phyloP scores from a whole-genome alignment of 2,113 vertebrate species.

The Apistogramma diplotaenia region DNA sequence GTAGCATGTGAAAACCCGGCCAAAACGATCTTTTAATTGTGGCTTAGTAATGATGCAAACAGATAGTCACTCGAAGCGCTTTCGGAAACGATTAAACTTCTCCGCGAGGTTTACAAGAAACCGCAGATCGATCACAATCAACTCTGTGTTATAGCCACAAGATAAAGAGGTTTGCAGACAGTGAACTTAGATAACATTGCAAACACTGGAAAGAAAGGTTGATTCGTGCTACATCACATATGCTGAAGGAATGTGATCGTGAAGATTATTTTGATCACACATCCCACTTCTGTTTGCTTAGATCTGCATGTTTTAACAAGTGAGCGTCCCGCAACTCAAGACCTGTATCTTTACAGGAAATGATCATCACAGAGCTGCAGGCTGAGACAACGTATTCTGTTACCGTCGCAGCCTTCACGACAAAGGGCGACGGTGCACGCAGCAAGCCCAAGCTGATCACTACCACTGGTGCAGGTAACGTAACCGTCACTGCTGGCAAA shows the following conservation, averaged over 20 bases:
- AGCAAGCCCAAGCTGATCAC: slow-evolving; percentile 95
- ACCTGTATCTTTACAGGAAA: slow-evolving; percentile 83
- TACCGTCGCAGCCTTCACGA: slow-evolving; percentile 95
- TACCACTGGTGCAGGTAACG: slow-evolving; percentile 94
- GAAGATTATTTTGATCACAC: background rate
- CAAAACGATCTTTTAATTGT: background rate
- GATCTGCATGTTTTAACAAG: slow-evolving; percentile 1
- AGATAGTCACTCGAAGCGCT: background rate
- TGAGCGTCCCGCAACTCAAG: slow-evolving; percentile 16
- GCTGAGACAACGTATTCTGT: slow-evolving; percentile 96
- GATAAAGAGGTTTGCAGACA: background rate
- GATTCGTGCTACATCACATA: background rate
- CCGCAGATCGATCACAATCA: background rate
- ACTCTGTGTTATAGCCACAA: background rate
- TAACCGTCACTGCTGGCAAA: background rate
- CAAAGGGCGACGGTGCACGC: slow-evolving; percentile 97
- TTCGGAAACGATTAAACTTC: background rate
- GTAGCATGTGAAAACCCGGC: background rate
- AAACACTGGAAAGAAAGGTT: background rate
- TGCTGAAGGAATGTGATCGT: slow-evolving; percentile 14
- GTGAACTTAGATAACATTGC: background rate
- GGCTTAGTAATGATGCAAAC: background rate
- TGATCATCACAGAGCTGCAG: slow-evolving; percentile 91
- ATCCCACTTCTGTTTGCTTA: background rate
- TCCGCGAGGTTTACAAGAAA: background rate